Conservation (phyloP, 2,797 vertebrate species). For the Choloepus didactylus region DNA sequence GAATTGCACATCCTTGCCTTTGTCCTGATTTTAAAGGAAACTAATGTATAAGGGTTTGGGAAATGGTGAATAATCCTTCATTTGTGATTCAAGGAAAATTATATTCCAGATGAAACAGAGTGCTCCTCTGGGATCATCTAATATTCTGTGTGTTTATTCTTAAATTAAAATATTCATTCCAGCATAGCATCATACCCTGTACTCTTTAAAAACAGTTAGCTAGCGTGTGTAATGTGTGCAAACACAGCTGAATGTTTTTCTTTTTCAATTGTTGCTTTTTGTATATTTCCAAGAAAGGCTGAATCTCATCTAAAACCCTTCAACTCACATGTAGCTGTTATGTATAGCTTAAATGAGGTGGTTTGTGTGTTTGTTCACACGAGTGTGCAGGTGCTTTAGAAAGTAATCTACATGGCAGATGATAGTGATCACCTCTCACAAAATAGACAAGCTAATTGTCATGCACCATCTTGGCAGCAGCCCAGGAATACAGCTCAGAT, state of each 20-base stretch:
- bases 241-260: conserved; percentile 38
- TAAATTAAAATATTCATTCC: conserved; percentile 46
- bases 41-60: neutral
- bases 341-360: neutral
- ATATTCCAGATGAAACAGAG: neutral
- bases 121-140: neutral
- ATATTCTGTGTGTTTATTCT: neutral
- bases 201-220: conserved; percentile 10
- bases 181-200: neutral
- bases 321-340: neutral
- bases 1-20: neutral
- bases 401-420: neutral
- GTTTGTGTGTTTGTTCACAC: neutral
- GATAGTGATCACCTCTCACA: neutral
- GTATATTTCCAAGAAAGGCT: conserved; percentile 22
- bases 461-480: neutral
- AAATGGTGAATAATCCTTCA: neutral
- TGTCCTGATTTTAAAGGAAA: neutral
- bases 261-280: conserved; percentile 21
- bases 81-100: conserved; percentile 36
- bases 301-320: conserved; percentile 1
- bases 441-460: neutral
- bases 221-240: neutral
- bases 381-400: neutral
- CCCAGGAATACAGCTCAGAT: neutral